Percentiles rank a stretch among this genome's conserved stretches.
phyloP scores from a whole-genome alignment of 2,888 invertebrate genomes.

The Leptopilina myrica region DNA sequence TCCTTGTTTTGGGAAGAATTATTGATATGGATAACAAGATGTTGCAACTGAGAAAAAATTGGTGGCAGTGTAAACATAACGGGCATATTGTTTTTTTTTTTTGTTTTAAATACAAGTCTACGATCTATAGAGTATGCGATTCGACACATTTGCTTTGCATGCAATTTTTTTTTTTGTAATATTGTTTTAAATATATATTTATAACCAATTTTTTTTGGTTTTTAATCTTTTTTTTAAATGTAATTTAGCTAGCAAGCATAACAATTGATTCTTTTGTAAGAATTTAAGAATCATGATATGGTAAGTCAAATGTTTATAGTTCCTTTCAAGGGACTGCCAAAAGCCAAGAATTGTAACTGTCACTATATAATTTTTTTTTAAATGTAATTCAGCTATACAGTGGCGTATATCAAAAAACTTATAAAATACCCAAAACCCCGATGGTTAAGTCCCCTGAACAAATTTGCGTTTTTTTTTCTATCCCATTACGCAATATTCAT shows the following conservation, averaged over 20 bases:
- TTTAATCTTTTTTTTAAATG: conserved; percentile 54
- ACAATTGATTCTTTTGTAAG: conserved; percentile 68
- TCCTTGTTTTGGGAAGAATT: conserved; percentile 52
- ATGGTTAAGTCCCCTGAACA: conserved; percentile 65
- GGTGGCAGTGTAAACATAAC: conserved; percentile 72
- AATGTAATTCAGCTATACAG: conserved; percentile 69
- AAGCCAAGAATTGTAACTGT: conserved; percentile 66
- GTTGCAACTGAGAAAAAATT: conserved; percentile 66
- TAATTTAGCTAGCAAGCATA: conserved; percentile 73
- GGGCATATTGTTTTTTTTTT: conserved; percentile 56
- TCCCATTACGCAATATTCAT: conserved; percentile 20
- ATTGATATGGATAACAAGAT: conserved; percentile 49
- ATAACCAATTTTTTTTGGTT: conserved; percentile 51
- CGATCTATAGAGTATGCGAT: conserved; percentile 70
- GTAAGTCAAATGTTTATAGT: conserved; percentile 72
- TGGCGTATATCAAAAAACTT: conserved; percentile 75
- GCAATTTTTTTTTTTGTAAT: conserved; percentile 65
- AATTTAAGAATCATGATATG: conserved; percentile 70
- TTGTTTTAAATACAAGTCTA: conserved; percentile 53
- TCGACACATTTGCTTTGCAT: conserved; percentile 67
- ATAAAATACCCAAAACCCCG: conserved; percentile 75
- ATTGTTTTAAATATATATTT: conserved; percentile 58
- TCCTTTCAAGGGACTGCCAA: conserved; percentile 65
- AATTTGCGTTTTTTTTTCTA: conserved; percentile 16
- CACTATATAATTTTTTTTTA: conserved; percentile 55